These are phyloP conservation scores for Drosophila funebris DNA, from an alignment of 1,140 invertebrate genomes.

Conservation along the genomic window DNA sequence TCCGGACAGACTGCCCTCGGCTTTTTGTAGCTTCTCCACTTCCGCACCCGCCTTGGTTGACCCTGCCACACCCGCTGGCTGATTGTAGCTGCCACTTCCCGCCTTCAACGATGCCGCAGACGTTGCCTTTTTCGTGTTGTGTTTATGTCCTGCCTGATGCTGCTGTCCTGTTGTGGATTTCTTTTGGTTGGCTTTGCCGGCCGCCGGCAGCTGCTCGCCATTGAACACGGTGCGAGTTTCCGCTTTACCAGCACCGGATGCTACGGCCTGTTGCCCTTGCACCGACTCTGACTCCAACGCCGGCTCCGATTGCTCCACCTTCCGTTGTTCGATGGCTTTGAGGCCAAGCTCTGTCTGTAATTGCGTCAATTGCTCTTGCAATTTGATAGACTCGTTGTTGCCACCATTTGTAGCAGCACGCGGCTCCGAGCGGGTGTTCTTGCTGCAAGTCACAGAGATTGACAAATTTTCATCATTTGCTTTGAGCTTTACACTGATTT, in stretches of 20 bases:
- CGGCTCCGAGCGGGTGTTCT: constrained; percentile 80
- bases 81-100: constrained; percentile 68
- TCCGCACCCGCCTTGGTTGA: constrained; percentile 70
- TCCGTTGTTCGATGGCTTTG: constrained; percentile 70
- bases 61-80: constrained; percentile 52
- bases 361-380: constrained; percentile 77
- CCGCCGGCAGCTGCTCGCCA: constrained; percentile 32
- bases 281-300: constrained; percentile 5
- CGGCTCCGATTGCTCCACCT: constrained; percentile 29
- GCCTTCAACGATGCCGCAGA: constrained; percentile 53
- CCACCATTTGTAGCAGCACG: constrained; percentile 43
- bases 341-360: constrained; percentile 71
- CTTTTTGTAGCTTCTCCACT: constrained; percentile 84
- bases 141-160: constrained; percentile 49
- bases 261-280: constrained; percentile 29
- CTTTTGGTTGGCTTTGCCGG: constrained; percentile 67
- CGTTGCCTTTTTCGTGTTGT: constrained; percentile 63
- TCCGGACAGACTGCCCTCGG: constrained; percentile 91
- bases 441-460: constrained; percentile 60
- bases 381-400: constrained; percentile 54
- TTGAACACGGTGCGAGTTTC: constrained; percentile 75
- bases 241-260: constrained; percentile 50
- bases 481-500: constrained; percentile 35
- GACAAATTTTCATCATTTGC: constrained; percentile 58
- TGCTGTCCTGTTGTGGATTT: constrained; percentile 59